Evolutionary conservation across 92 coral and sea anemone species (phyloP), one percentile per base, ranked within the genome.

Genomic region (Muricea muricata): DNA sequence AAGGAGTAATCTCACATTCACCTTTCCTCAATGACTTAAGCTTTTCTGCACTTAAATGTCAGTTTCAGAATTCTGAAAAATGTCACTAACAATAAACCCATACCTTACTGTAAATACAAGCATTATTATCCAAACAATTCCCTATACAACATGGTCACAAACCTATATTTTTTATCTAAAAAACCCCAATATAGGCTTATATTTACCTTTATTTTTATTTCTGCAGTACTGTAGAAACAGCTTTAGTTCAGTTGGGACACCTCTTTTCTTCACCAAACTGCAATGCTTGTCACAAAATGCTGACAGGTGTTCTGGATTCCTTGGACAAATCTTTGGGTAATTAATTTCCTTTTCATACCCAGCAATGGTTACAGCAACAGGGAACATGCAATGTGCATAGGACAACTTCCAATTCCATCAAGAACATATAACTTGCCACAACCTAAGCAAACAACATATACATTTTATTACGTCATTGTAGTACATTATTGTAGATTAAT

Each of bases 341-440:
- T 87, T 87, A 0, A 65, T 77, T 39, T 87, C 82, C 31, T 40
- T 54, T 32, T 85, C 91, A 83, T 83, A 83, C 10, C 92, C 92
- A 28, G 66, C 50, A 50, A 79, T 82, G 32, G 32, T 47, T 34
- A 89, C 86, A 28, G 76, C 63, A 21, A 89, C 92, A 52, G 84
- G n/a, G n/a, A n/a, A n/a, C n/a, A n/a, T n/a, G n/a, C n/a, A n/a
- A n/a, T n/a, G n/a, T n/a, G n/a, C n/a, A 74, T 81, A 86, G 39
- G 21, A 74, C 24, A 89, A 32, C 34, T 90, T 81, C 87, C 90
- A 90, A 79, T 90, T 4, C 93, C 85, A 86, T 90, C 84, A 42
- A 84, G 83, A 24, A 85, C 92, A 79, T 50, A 84, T 10, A 88
- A 73, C 46, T 68, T 25, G 31, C 92, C 89, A 79, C 92, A 88